Conservation (phyloP, 2,797 vertebrate species). For the Falco peregrinus region DNA sequence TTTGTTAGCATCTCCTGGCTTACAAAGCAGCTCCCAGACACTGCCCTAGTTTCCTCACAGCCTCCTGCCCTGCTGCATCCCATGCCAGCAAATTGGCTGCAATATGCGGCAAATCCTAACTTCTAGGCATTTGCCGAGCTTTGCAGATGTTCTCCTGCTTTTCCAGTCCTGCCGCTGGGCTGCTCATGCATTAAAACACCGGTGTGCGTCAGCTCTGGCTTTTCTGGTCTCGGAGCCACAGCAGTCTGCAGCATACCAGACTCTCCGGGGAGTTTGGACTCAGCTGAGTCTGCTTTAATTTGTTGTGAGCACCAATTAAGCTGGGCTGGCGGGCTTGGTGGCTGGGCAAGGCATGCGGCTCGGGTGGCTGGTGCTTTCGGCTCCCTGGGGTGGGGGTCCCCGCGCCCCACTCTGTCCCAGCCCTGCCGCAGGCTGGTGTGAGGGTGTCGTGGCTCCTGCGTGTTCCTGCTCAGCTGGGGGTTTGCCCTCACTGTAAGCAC, state of each 20-base stretch:
- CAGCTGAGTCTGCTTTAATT: neutral
- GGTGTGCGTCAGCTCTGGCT: slow-evolving; percentile 11
- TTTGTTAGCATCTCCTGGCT: slow-evolving; percentile 11
- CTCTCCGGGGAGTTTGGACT: neutral
- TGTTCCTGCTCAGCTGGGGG: neutral
- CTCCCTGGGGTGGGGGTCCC: neutral
- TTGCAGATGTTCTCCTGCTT: slow-evolving; percentile 60
- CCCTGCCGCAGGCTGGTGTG: accelerated
- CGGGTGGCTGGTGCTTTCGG: accelerated
- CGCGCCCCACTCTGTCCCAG: accelerated
- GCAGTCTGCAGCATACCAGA: neutral
- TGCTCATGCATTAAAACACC: neutral
- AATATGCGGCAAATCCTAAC: neutral
- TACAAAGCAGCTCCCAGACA: slow-evolving; percentile 6
- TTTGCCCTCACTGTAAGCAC: neutral
- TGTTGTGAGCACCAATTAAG: neutral
- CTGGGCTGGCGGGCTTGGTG: accelerated
- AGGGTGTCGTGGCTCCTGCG: neutral
- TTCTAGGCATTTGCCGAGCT: slow-evolving; percentile 41
- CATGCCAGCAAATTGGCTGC: neutral
- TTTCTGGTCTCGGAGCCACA: neutral
- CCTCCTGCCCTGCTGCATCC: neutral
- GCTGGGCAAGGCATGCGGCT: neutral
- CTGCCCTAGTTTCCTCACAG: slow-evolving; percentile 46
- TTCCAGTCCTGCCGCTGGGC: slow-evolving; percentile 45